Evolutionary conservation across 2,888 invertebrate genomes (phyloP).

Genomic region (Eupithecia dodoneata): DNA sequence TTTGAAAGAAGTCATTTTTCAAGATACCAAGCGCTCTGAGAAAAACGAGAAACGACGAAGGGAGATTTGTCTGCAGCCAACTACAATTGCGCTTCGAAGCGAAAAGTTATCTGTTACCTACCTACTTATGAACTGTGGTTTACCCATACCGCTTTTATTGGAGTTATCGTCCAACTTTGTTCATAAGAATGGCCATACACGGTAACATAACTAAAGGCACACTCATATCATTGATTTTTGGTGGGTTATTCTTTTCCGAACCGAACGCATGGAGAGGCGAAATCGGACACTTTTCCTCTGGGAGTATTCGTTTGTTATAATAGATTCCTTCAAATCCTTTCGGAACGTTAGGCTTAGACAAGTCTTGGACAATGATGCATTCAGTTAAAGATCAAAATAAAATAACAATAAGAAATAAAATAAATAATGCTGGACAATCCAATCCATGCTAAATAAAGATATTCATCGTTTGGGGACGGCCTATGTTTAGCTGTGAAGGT

Average conservation of each 20-base stretch:
- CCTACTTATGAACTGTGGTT: constrained; percentile 4
- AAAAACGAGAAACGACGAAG: constrained; percentile 39
- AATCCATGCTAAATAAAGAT: too few relatives aligned
- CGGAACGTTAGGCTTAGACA: too few relatives aligned
- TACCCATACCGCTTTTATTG: not conserved
- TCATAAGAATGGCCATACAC: not conserved
- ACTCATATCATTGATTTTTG: not conserved
- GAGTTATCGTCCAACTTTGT: constrained; percentile 4
- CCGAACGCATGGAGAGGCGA: not conserved
- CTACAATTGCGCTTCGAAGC: constrained; percentile 31
- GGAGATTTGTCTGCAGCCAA: constrained; percentile 44
- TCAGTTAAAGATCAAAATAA: too few relatives aligned
- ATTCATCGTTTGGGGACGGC: too few relatives aligned
- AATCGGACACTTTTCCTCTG: too few relatives aligned
- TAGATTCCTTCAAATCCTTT: too few relatives aligned
- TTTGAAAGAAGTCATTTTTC: constrained; percentile 45
- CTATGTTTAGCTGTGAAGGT: too few relatives aligned
- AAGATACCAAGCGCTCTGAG: constrained; percentile 40
- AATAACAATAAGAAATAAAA: too few relatives aligned
- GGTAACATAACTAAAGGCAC: not conserved
- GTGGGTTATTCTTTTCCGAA: not conserved
- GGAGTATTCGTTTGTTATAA: too few relatives aligned
- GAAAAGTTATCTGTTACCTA: constrained; percentile 14
- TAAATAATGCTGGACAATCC: too few relatives aligned
- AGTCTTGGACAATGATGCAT: too few relatives aligned